These are phyloP conservation scores for Chiridota heheva DNA, from an alignment of 35 echinoderm and acorn worm genomes.

Conservation along the genomic window DNA sequence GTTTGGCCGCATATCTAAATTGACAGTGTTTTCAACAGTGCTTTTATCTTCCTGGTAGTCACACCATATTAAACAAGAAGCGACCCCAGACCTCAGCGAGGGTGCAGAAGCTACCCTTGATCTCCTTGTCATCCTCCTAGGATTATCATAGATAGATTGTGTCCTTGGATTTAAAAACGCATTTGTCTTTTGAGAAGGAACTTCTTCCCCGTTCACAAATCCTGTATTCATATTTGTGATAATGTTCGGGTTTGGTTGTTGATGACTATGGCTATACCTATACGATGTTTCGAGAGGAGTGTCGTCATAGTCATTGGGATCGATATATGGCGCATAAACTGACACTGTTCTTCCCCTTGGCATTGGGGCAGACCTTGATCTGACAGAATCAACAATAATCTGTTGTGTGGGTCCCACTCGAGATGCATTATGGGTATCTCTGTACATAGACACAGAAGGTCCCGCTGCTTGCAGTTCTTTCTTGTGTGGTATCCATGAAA, in stretches of 20 bases:
- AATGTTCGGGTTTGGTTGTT: constrained; percentile 77
- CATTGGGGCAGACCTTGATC: constrained; percentile 10
- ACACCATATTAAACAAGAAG: constrained; percentile 83
- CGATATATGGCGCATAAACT: constrained; percentile 39
- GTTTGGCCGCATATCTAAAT: constrained; percentile 69
- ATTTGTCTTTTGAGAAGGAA: constrained; percentile 62
- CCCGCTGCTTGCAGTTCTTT: constrained; percentile 71
- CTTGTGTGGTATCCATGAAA: constrained; percentile 90
- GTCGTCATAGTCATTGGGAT: constrained; percentile 36
- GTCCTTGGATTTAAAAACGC: constrained; percentile 69
- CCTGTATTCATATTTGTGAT: constrained; percentile 97
- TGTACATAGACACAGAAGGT: constrained; percentile 75
- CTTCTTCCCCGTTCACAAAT: constrained; percentile 4
- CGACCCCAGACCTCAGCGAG: constrained; percentile 60
- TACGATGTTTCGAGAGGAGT: constrained; percentile 79
- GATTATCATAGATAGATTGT: constrained; percentile 76
- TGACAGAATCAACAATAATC: constrained; percentile 49
- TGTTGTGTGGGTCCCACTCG: constrained; percentile 14
- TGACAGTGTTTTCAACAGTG: neutral
- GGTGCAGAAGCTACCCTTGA: constrained; percentile 69
- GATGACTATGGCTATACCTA: constrained; percentile 68
- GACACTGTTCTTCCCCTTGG: neutral
- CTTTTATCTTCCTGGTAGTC: constrained; percentile 19
- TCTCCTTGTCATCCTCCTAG: constrained; percentile 45
- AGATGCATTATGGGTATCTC: constrained; percentile 46